These are phyloP conservation scores for Sphaerodactylus townsendi DNA, from an alignment of 2,113 vertebrate species.

Conservation along the genomic window DNA sequence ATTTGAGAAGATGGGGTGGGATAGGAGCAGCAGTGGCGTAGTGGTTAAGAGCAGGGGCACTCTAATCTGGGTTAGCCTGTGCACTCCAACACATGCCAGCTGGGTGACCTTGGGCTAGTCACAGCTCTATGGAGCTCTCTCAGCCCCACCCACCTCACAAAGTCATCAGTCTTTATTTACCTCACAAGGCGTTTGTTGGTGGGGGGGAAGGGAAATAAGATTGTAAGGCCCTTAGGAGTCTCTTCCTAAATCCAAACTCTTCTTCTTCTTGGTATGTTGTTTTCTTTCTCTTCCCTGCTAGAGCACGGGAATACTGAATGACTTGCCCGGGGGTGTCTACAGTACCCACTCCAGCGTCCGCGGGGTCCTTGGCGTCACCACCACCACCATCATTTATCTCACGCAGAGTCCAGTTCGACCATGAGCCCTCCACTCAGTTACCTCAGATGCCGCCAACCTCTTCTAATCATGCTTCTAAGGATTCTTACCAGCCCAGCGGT, in stretches of 20 bases:
- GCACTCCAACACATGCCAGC: no score
- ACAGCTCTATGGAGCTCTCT: no score
- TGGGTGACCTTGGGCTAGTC: no score
- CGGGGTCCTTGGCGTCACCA: slow-evolving; percentile 51
- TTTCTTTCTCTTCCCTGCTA: not conserved
- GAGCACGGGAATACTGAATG: slow-evolving; percentile 38
- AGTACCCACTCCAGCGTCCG: slow-evolving; percentile 35
- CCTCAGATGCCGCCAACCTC: not conserved
- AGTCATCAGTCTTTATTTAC: no score
- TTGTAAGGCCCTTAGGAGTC: no score
- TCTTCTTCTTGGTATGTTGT: not conserved
- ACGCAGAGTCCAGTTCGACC: slow-evolving; percentile 31
- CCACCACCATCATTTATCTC: slow-evolving; percentile 48
- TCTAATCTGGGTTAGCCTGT: no score
- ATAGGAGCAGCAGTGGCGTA: no score
- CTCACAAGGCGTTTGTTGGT: no score
- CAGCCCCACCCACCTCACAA: no score
- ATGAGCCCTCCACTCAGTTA: not conserved
- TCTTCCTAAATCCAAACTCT: no score
- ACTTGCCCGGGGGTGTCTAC: slow-evolving; percentile 44
- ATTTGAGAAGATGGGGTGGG: not conserved
- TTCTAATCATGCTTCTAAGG: not conserved
- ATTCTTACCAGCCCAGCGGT: not conserved
- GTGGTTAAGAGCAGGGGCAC: no score
- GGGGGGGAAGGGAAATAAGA: no score